Base-by-base conservation (phyloP, 1,140 invertebrate species). In the Trichonephila inaurata region DNA sequence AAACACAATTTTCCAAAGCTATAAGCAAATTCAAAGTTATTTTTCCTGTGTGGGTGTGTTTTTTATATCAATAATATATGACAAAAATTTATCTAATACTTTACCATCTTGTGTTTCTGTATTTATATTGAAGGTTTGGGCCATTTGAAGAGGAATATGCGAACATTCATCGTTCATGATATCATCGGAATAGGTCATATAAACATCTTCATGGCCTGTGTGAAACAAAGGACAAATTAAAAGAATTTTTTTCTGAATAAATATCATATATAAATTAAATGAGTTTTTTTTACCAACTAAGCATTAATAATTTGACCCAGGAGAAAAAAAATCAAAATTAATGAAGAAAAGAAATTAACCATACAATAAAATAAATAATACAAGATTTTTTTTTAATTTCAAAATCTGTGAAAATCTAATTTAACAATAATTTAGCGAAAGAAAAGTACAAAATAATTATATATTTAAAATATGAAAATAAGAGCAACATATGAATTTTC, bases 1-100 rank as follows among this genome's bases (percentile, higher is more conserved):
- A 97, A 21, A 90, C 94, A 95, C 96, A 96, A 18, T 95, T 93
- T 19, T 92, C 90, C 51, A 97, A 95, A 83, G 95, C 95, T 95
- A 95, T n/a, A 89, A 19, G 24, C 2, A 66, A 82, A 81, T 62
- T 61, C 60, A 61, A 21, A 61, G 33, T 77, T 77, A 33, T 40
- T 7, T 87, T 33, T 61, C 24, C 51, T 6, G 8, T 51, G 5
- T 6, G 4, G 6, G 18, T 33, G 0, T 64, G 0, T 0, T n/a
- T n/a, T 77, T 77, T 24, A 64, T 8, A 24, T 77, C 7, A 77
- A 24, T 77, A 24, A 12, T 10, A 51, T 7, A 24, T 77, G 24
- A n/a, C 0, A 77, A 28, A n/a, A 28, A 77, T n/a, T 28, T 0
- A 51, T 92, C 12, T 21, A 93, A 91, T 72, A 44, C 61, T 62